phyloP scores from a whole-genome alignment of 2,888 invertebrate species.

The Gastrophysa polygoni region DNA sequence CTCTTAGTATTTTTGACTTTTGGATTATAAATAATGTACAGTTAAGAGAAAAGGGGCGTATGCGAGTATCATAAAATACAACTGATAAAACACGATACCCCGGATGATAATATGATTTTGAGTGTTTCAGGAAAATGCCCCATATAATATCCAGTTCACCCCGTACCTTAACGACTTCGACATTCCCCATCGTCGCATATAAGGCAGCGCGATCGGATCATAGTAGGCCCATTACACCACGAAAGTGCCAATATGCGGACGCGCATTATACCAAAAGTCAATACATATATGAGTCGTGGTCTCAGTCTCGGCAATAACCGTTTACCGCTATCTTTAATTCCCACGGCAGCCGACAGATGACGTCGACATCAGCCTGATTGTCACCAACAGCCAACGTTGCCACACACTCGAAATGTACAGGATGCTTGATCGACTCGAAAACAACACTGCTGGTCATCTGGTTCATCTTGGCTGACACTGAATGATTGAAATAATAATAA shows the following conservation, averaged over 20 bases:
- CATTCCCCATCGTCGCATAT: constrained; percentile 39
- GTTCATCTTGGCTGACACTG: no score
- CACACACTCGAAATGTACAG: no score
- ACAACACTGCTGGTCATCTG: no score
- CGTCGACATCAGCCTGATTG: constrained; percentile 51
- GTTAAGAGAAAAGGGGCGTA: no score
- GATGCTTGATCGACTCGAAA: no score
- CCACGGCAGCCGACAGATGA: constrained; percentile 53
- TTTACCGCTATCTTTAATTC: constrained; percentile 57
- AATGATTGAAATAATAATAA: no score
- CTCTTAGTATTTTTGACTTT: no score
- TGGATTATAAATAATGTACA: no score
- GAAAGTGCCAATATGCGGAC: constrained; percentile 55
- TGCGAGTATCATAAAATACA: no score
- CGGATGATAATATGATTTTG: background rate
- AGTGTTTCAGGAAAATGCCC: background rate
- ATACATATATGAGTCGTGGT: constrained; percentile 49
- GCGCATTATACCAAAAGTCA: constrained; percentile 57
- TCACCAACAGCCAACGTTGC: no score
- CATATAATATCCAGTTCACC: constrained; percentile 8
- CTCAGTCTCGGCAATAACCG: constrained; percentile 52
- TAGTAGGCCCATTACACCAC: constrained; percentile 50
- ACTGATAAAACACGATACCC: no score
- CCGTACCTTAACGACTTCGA: constrained; percentile 22
- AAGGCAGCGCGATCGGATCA: constrained; percentile 24